Evolutionary conservation across 2,797 vertebrate species (phyloP).

Genomic region (Kryptolebias ocellatus): DNA sequence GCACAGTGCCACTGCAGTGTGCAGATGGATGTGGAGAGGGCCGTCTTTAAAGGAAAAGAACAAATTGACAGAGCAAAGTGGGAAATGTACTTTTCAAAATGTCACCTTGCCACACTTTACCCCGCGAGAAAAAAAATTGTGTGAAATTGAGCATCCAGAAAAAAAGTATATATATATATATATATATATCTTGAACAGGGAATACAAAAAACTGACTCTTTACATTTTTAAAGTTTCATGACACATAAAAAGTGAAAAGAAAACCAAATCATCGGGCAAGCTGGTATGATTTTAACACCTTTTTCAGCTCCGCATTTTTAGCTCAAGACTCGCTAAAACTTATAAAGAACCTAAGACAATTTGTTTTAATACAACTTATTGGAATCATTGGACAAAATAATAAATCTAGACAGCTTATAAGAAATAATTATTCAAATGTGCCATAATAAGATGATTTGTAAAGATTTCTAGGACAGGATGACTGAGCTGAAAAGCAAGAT

Average conservation of each 20-base stretch:
- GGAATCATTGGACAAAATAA: background rate
- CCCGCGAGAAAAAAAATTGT: slow-evolving; percentile 24
- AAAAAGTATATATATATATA: slow-evolving; percentile 24
- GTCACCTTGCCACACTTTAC: slow-evolving; percentile 72
- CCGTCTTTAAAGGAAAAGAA: slow-evolving; percentile 58
- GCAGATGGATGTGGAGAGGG: slow-evolving; percentile 57
- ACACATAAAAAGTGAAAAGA: slow-evolving; percentile 9
- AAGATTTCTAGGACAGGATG: background rate
- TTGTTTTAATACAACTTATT: background rate
- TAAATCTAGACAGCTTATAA: background rate
- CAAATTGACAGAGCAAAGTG: slow-evolving; percentile 67
- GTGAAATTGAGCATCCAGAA: slow-evolving; percentile 44
- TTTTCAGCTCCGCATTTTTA: slow-evolving; percentile 1
- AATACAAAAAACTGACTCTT: slow-evolving; percentile 24
- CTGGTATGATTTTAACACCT: slow-evolving; percentile 9
- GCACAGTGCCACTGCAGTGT: slow-evolving; percentile 13
- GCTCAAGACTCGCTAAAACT: background rate
- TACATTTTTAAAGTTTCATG: slow-evolving; percentile 34
- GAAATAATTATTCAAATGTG: background rate
- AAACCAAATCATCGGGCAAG: slow-evolving; percentile 9
- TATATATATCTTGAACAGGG: slow-evolving; percentile 11
- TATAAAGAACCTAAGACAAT: background rate
- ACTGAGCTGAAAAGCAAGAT: background rate
- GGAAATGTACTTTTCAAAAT: slow-evolving; percentile 79
- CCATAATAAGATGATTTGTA: background rate